Conservation (phyloP, 2,888 invertebrate species). For the Monochamus alternatus region DNA sequence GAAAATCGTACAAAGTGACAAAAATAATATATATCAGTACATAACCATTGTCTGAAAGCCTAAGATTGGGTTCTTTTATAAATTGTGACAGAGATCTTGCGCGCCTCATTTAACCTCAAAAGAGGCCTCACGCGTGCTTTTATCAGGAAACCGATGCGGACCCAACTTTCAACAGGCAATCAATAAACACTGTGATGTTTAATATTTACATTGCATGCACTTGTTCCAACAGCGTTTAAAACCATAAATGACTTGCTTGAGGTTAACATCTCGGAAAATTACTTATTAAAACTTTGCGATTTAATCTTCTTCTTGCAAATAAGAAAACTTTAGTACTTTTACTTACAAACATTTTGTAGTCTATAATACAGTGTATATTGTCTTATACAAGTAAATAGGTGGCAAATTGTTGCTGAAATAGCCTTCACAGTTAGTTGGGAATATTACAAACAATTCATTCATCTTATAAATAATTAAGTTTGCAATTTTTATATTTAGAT, state of each 20-base stretch:
- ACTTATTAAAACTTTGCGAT: slow-evolving; percentile 32
- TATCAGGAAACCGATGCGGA: slow-evolving; percentile 10
- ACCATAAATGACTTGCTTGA: slow-evolving; percentile 19
- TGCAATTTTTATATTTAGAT: no score
- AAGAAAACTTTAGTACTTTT: slow-evolving; percentile 19
- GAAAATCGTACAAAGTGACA: slow-evolving; percentile 36
- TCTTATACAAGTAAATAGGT: background rate
- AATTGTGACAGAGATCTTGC: slow-evolving; percentile 34
- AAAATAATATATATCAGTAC: slow-evolving; percentile 41
- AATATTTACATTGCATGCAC: slow-evolving; percentile 1
- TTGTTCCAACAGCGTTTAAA: slow-evolving; percentile 6
- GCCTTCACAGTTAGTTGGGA: no score
- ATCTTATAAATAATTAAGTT: no score
- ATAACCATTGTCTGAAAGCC: slow-evolving; percentile 33
- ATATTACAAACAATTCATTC: no score
- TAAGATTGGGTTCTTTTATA: slow-evolving; percentile 33
- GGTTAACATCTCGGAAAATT: slow-evolving; percentile 27
- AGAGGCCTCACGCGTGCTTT: slow-evolving; percentile 32
- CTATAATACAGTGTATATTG: background rate
- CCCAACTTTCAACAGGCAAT: slow-evolving; percentile 13
- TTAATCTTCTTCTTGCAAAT: slow-evolving; percentile 28
- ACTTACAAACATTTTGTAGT: background rate
- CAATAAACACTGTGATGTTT: background rate
- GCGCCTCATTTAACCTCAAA: slow-evolving; percentile 40
- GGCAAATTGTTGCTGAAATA: background rate